A percentile compares a stretch with the other conserved stretches of the same genome.
Evolutionary conservation across 2,888 invertebrate species (phyloP).

Genomic region (Microctonus brassicae): DNA sequence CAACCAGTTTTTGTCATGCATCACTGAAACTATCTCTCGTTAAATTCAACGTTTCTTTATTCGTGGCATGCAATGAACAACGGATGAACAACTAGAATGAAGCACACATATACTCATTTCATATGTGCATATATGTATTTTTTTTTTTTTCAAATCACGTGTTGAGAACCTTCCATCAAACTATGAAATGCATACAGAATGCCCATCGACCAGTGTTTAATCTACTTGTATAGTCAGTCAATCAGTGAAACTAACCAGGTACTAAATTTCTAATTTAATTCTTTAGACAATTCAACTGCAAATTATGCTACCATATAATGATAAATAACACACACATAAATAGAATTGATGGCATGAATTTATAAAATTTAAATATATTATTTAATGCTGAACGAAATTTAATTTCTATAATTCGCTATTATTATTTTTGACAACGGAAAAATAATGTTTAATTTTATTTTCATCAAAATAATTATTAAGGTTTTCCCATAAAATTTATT

Average conservation of each 20-base stretch:
- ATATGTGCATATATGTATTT: background rate
- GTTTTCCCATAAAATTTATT: no score
- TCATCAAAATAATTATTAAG: no score
- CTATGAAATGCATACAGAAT: no score
- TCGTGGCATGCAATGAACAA: background rate
- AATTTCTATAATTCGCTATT: no score
- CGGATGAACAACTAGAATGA: slow-evolving; percentile 16
- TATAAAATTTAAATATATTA: no score
- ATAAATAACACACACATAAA: no score
- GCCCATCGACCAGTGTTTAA: background rate
- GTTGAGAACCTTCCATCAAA: background rate
- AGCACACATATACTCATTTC: background rate
- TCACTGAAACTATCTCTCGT: background rate
- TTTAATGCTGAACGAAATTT: no score
- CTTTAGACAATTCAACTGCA: no score
- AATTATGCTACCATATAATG: no score
- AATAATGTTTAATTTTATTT: no score
- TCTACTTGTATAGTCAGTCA: background rate
- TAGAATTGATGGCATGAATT: no score
- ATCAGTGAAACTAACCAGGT: background rate
- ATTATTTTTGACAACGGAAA: no score
- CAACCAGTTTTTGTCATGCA: slow-evolving; percentile 18
- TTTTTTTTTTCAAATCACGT: background rate
- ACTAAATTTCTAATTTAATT: background rate
- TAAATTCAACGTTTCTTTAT: slow-evolving; percentile 15